Conservation (phyloP, 2,888 invertebrate species). For the Anorthoa munda region DNA sequence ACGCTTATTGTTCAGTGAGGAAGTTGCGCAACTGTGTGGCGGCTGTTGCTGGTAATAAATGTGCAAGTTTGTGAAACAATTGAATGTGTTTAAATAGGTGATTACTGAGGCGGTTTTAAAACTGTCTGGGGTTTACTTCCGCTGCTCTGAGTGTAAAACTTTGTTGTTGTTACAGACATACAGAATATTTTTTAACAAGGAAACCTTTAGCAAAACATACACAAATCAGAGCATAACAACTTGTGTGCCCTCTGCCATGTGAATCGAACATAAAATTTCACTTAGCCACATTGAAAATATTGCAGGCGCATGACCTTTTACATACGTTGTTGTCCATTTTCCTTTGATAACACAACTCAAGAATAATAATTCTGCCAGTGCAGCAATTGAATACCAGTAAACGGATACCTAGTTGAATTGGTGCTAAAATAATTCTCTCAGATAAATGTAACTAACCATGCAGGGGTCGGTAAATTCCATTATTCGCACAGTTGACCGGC, state of each 20-base stretch:
- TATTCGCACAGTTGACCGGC: slow-evolving; percentile 34
- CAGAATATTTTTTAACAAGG: not conserved
- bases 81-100: slow-evolving; percentile 23
- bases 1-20: slow-evolving; percentile 64
- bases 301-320: not conserved
- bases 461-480: slow-evolving; percentile 44
- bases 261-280: not conserved
- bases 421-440: slow-evolving; percentile 31
- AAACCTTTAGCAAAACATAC: not conserved
- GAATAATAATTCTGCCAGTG: not conserved
- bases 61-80: slow-evolving; percentile 25
- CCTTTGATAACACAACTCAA: not conserved
- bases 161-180: not conserved
- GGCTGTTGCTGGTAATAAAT: slow-evolving; percentile 43
- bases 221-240: no score
- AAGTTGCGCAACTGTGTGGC: slow-evolving; percentile 46
- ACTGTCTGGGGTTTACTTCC: slow-evolving; percentile 15
- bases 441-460: slow-evolving; percentile 48
- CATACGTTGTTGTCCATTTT: not conserved
- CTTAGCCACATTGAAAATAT: not conserved
- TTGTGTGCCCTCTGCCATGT: not conserved
- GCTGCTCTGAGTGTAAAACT: not conserved
- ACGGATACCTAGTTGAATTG: slow-evolving; percentile 6
- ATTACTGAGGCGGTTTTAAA: slow-evolving; percentile 17
- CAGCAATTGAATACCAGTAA: slow-evolving; percentile 10